Conservation (phyloP, 2,888 invertebrate genomes). For the Athrips mouffetella region DNA sequence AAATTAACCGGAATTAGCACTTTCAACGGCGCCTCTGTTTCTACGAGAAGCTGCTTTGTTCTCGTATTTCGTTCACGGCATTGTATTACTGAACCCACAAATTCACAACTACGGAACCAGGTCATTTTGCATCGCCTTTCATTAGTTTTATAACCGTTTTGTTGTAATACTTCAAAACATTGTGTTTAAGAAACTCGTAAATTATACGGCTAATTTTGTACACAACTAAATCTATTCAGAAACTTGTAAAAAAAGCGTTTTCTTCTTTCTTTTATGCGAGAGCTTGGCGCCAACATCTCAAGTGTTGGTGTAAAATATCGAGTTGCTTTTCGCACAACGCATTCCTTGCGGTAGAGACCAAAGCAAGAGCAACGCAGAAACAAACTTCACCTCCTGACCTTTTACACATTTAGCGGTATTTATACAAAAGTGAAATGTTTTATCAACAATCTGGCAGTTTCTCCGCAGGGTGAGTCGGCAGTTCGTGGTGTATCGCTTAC, state of each 20-base stretch:
- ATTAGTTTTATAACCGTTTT: conserved; percentile 11
- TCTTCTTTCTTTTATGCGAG: too few species aligned
- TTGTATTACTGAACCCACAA: conserved; percentile 15
- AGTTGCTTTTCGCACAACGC: neutral
- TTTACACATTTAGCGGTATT: conserved; percentile 16
- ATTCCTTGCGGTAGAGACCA: too few species aligned
- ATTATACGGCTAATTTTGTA: conserved; percentile 4
- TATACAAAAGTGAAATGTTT: conserved; percentile 22
- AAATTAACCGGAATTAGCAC: conserved; percentile 18
- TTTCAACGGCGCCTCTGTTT: conserved; percentile 16
- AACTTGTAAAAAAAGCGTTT: too few species aligned
- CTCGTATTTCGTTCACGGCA: conserved; percentile 10
- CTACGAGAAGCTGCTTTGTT: conserved; percentile 12
- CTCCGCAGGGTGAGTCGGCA: conserved; percentile 19
- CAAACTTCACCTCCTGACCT: conserved; percentile 11
- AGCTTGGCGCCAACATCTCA: neutral
- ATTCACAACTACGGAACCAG: conserved; percentile 16
- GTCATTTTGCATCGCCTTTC: conserved; percentile 13
- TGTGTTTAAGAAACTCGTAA: conserved; percentile 4
- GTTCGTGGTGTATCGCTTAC: conserved; percentile 18
- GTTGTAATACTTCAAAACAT: conserved; percentile 9
- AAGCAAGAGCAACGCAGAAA: too few species aligned
- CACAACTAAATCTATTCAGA: neutral
- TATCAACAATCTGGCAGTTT: conserved; percentile 19
- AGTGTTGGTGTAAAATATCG: neutral